Percentiles rank a stretch among this genome's conserved stretches.
These are phyloP conservation scores for Columbina picui DNA, from an alignment of 2,113 vertebrate species.

Conservation along the genomic window DNA sequence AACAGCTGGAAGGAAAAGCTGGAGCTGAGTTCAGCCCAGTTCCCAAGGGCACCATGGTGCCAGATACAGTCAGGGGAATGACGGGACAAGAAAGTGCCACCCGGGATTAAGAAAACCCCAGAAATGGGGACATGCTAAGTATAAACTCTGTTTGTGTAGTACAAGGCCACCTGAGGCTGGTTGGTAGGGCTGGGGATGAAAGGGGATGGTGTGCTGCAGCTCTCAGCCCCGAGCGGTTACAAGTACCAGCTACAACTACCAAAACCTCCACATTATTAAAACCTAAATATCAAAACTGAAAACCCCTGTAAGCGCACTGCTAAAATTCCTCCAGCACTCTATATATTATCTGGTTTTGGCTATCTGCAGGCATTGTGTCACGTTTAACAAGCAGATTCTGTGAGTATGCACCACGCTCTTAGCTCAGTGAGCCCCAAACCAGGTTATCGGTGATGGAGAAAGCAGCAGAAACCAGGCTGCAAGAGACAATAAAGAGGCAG, in stretches of 20 bases:
- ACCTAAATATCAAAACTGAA: not conserved
- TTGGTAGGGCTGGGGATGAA: not conserved
- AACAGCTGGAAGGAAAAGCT: not conserved
- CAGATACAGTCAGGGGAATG: not conserved
- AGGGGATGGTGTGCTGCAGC: not conserved
- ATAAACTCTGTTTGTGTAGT: not conserved
- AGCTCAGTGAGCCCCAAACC: not conserved
- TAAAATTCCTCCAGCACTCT: not conserved
- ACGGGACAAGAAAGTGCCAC: not conserved
- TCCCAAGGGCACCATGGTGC: not conserved
- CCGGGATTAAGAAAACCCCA: not conserved
- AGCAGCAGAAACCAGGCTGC: not conserved
- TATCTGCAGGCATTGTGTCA: accelerated
- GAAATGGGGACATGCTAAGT: not conserved
- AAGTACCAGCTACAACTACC: not conserved
- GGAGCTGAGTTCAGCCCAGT: not conserved
- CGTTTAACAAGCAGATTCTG: not conserved
- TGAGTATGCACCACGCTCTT: not conserved
- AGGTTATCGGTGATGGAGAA: not conserved
- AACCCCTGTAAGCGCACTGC: accelerated
- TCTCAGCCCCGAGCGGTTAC: too few species aligned
- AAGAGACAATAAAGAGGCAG: not conserved
- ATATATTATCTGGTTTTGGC: not conserved
- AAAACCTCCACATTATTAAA: not conserved
- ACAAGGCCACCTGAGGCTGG: not conserved